phyloP scores from a whole-genome alignment of 30 jellyfish, hydroid and myxozoan genomes.

The Catostylus mosaicus region DNA sequence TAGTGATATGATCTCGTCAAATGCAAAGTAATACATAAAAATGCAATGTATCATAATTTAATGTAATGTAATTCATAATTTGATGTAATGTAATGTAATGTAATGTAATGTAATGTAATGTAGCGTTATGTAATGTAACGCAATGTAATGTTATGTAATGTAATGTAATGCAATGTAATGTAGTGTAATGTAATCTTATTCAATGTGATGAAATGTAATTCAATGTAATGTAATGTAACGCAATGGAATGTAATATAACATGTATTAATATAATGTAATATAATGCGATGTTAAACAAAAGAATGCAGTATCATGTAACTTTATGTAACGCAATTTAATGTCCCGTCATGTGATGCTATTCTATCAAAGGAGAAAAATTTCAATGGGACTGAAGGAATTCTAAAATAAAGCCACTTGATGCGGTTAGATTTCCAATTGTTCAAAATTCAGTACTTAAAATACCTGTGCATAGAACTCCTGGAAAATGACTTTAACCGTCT shows the following conservation, averaged over 20 bases:
- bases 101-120: neutral
- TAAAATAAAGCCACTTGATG: too few relatives aligned
- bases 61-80: neutral
- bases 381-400: too few relatives aligned
- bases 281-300: too few relatives aligned
- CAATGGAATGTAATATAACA: too few relatives aligned
- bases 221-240: neutral
- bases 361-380: too few relatives aligned
- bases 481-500: conserved; percentile 94
- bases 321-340: too few relatives aligned
- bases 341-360: too few relatives aligned
- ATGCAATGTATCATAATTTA: neutral
- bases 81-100: neutral
- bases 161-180: neutral
- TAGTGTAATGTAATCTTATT: neutral
- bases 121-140: neutral
- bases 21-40: neutral
- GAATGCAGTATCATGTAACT: neutral
- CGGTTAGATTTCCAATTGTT: too few relatives aligned
- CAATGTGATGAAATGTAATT: neutral
- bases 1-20: too few relatives aligned
- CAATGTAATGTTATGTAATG: neutral
- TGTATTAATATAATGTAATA: too few relatives aligned
- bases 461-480: conserved; percentile 98
- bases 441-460: neutral